Conservation (phyloP, 2,797 vertebrate species). For the Coregonus ussuriensis region DNA sequence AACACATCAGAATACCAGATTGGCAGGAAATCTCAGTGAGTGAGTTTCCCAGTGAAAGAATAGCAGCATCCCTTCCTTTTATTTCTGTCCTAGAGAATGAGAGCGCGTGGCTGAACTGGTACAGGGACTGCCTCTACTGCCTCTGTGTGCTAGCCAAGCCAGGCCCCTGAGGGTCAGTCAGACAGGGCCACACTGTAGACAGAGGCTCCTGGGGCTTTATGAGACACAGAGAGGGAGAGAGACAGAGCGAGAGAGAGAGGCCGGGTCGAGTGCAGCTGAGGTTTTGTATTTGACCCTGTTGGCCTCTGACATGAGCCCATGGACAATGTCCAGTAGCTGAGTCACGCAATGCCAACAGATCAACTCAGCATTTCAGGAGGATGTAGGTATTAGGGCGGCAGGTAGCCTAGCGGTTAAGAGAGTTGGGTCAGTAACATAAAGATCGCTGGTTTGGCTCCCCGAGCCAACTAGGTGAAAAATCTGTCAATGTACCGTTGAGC, state of each 20-base stretch:
- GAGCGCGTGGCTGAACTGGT: background rate
- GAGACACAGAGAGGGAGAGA: background rate
- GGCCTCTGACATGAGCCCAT: background rate
- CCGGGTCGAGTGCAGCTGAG: background rate
- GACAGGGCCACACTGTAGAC: background rate
- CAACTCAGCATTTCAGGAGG: background rate
- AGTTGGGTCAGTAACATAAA: background rate
- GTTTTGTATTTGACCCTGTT: background rate
- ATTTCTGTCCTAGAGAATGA: background rate
- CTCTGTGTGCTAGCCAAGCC: background rate
- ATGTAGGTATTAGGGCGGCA: background rate
- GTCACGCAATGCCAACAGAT: background rate
- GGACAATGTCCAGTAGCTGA: background rate
- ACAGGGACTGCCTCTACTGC: background rate
- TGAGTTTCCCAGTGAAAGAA: background rate
- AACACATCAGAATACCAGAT: background rate
- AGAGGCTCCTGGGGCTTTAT: background rate
- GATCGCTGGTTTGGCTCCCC: background rate
- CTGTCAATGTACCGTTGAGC: too few relatives aligned
- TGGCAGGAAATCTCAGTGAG: background rate
- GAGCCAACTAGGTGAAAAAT: too few relatives aligned
- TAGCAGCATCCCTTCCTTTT: background rate
- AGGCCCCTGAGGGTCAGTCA: constrained; percentile 3
- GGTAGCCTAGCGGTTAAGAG: background rate
- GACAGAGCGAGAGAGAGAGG: background rate